These are phyloP conservation scores for Limonius californicus DNA, from an alignment of 1,140 invertebrate species.

Conservation along the genomic window DNA sequence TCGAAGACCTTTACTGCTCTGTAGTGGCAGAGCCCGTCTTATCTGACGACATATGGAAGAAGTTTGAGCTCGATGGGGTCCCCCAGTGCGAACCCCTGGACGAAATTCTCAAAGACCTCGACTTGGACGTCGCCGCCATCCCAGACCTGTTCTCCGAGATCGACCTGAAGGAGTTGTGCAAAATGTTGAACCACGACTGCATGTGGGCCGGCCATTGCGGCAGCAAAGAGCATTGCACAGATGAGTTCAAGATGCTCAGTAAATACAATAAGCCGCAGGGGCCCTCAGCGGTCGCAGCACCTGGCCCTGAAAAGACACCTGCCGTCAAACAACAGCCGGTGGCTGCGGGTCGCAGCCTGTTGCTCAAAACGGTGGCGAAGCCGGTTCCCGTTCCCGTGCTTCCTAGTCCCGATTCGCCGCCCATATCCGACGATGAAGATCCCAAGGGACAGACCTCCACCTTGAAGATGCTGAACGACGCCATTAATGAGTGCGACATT, in stretches of 20 bases:
- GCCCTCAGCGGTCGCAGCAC: neutral
- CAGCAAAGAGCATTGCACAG: conserved; percentile 49
- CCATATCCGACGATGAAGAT: conserved; percentile 46
- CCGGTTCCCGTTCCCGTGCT: conserved; percentile 41
- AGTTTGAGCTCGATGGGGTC: conserved; percentile 35
- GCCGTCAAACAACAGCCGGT: conserved; percentile 22
- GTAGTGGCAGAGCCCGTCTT: conserved; percentile 11
- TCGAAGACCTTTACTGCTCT: conserved; percentile 6
- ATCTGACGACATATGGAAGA: conserved; percentile 43
- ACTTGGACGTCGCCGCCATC: too few species aligned
- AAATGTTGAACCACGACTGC: conserved; percentile 59
- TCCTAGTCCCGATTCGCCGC: conserved; percentile 48
- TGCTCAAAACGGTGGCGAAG: conserved; percentile 40
- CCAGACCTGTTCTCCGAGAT: conserved; percentile 2
- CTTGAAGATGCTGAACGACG: conserved; percentile 33
- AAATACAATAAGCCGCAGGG: conserved; percentile 20
- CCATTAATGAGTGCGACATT: conserved; percentile 35
- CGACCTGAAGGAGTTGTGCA: conserved; percentile 16
- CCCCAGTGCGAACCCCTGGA: neutral
- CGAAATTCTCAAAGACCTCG: neutral
- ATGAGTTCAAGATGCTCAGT: conserved; percentile 22
- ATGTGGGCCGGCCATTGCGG: conserved; percentile 64
- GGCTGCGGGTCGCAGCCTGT: conserved; percentile 30
- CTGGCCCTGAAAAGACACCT: conserved; percentile 23
- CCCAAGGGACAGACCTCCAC: conserved; percentile 24